Evolutionary conservation across 1,140 invertebrate species (phyloP).

Genomic region (Pseudomyrmex gracilis): DNA sequence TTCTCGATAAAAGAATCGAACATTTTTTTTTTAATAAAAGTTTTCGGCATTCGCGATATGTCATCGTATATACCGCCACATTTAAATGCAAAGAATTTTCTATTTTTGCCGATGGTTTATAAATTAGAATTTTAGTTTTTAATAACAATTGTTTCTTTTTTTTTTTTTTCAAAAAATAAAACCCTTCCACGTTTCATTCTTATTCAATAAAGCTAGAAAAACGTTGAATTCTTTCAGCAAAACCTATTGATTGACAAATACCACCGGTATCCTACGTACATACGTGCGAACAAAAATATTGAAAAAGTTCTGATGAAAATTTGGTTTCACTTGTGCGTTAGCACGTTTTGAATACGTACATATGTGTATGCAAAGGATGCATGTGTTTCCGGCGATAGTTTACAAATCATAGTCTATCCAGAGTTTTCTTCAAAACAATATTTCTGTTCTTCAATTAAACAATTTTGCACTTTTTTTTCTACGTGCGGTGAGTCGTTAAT

Average conservation of each 20-base stretch:
- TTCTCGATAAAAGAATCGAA: too few species aligned
- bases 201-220: conserved; percentile 26
- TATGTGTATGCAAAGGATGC: background rate
- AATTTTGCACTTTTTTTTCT: background rate
- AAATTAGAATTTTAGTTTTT: background rate
- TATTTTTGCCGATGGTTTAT: conserved; percentile 20
- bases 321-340: conserved; percentile 13
- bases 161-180: background rate
- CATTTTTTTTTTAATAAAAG: background rate
- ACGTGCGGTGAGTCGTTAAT: too few species aligned
- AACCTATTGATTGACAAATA: conserved; percentile 29
- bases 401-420: conserved; percentile 29
- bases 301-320: conserved; percentile 24
- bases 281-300: conserved; percentile 18
- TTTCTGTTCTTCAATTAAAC: background rate
- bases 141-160: conserved; percentile 6
- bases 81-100: background rate
- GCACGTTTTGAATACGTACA: background rate
- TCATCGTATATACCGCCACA: background rate
- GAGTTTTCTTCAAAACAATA: conserved; percentile 21
- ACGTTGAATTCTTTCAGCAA: conserved; percentile 34
- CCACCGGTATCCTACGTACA: conserved; percentile 5
- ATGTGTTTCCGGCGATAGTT: conserved; percentile 24
- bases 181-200: background rate
- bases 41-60: background rate